phyloP scores from a whole-genome alignment of 92 coral and sea anemone species.

The Zoanthus solanderi region DNA sequence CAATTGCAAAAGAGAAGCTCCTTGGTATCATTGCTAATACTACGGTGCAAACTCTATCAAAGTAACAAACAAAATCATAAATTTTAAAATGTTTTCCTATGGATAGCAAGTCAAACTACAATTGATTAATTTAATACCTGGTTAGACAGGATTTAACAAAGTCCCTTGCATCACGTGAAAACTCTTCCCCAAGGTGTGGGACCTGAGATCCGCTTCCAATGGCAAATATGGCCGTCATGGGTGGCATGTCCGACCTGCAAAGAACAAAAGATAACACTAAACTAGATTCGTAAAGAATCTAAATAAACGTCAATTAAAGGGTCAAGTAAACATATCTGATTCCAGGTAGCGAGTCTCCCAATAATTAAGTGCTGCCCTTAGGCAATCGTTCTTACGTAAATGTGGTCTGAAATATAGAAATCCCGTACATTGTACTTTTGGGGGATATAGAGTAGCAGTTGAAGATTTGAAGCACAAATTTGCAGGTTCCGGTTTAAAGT shows the following conservation, averaged over 20 bases:
- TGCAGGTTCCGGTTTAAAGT: too few species aligned
- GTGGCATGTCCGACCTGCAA: slow-evolving; percentile 88
- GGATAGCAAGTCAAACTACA: background rate
- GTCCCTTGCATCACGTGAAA: slow-evolving; percentile 80
- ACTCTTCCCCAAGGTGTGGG: slow-evolving; percentile 77
- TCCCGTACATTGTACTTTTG: too few species aligned
- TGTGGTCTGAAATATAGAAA: too few species aligned
- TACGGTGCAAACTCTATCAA: too few species aligned
- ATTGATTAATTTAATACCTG: slow-evolving; percentile 62
- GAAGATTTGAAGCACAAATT: too few species aligned
- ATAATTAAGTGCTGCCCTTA: too few species aligned
- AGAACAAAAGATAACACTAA: background rate
- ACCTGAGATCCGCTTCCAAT: slow-evolving; percentile 92
- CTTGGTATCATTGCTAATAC: too few species aligned
- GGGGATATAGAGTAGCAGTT: too few species aligned
- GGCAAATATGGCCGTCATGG: slow-evolving; percentile 95
- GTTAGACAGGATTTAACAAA: slow-evolving; percentile 81
- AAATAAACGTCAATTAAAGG: background rate
- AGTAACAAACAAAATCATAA: too few species aligned
- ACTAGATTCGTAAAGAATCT: background rate
- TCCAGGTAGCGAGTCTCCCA: background rate
- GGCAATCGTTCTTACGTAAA: too few species aligned
- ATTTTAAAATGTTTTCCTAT: background rate
- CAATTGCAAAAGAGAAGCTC: too few species aligned
- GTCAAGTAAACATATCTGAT: background rate